These are phyloP conservation scores for Acrocephalus arundinaceus DNA, from an alignment of 2,113 vertebrate genomes.

Conservation along the genomic window DNA sequence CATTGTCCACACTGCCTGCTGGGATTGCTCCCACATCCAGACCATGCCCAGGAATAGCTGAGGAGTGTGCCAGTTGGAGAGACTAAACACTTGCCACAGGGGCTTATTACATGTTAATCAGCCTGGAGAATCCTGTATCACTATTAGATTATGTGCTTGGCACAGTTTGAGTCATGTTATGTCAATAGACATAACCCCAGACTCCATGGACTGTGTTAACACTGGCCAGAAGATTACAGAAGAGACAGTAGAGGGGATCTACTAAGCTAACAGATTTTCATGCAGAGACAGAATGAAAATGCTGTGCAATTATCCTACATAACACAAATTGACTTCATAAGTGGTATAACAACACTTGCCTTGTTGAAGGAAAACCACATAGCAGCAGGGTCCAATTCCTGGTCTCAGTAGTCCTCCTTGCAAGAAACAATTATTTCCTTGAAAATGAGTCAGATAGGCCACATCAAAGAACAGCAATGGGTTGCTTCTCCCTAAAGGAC, in stretches of 20 bases:
- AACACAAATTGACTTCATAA: not conserved
- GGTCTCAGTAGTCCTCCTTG: not conserved
- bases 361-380: not conserved
- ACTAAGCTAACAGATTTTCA: constrained; percentile 7
- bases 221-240: not conserved
- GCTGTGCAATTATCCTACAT: not conserved
- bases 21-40: not conserved
- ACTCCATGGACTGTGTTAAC: not conserved
- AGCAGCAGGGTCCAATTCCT: not conserved
- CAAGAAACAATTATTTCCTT: not conserved
- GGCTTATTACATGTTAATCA: constrained; percentile 4
- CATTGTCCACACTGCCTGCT: not conserved
- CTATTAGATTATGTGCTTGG: not conserved
- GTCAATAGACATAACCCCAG: not conserved
- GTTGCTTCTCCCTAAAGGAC: not conserved
- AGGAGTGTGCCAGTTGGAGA: not conserved
- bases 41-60: not conserved
- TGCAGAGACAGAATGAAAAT: not conserved
- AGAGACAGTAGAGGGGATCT: not conserved
- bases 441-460: not conserved
- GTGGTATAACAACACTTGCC: not conserved
- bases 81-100: not conserved
- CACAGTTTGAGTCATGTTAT: not conserved
- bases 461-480: not conserved
- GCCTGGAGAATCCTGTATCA: not conserved